Evolutionary conservation across 2,888 invertebrate species (phyloP).

Genomic region (Drosophila conformis): DNA sequence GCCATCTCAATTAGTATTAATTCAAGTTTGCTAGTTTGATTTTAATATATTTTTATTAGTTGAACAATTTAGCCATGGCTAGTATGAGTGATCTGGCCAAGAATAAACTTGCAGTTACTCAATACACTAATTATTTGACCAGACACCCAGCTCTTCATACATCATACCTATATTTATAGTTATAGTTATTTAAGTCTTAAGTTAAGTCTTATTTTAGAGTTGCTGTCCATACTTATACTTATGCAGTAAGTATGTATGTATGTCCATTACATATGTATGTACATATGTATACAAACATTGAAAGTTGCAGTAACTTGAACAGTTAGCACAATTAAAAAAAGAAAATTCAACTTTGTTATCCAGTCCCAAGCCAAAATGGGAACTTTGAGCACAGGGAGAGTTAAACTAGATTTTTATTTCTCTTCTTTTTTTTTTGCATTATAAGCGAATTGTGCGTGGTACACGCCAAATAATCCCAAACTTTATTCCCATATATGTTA

Average conservation of each 20-base stretch:
- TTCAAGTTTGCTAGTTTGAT: background rate
- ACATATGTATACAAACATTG: background rate
- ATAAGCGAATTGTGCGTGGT: background rate
- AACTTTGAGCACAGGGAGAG: background rate
- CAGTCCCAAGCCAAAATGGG: background rate
- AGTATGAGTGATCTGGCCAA: background rate
- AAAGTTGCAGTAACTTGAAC: background rate
- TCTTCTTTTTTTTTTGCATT: background rate
- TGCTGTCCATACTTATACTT: background rate
- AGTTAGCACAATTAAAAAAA: background rate
- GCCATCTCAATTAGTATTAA: background rate
- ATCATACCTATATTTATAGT: background rate
- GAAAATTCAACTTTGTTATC: background rate
- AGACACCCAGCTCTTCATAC: background rate
- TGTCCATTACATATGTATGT: background rate
- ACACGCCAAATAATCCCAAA: slow-evolving; percentile 1
- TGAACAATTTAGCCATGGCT: background rate
- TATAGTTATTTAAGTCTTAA: background rate
- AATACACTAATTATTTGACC: background rate
- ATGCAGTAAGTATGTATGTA: background rate
- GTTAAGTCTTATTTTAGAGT: background rate
- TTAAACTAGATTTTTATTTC: background rate
- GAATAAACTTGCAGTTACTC: background rate
- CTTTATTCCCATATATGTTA: slow-evolving; percentile 8
- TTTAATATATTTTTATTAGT: background rate